These are phyloP conservation scores for Montipora efflorescens DNA, from an alignment of 64 coral and sea anemone genomes.

Conservation along the genomic window DNA sequence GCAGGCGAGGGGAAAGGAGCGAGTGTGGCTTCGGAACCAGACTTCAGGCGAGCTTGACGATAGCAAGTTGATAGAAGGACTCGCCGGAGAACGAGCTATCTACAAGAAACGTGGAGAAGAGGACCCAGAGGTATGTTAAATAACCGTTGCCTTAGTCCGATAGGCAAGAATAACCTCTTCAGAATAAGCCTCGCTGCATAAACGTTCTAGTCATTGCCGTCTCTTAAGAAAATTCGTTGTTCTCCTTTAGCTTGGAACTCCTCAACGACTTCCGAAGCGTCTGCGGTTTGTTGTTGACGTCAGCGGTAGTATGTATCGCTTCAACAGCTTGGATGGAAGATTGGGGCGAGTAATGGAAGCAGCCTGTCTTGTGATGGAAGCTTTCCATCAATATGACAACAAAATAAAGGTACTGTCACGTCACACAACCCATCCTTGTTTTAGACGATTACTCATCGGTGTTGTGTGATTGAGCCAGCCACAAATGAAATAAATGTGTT, in stretches of 20 bases:
- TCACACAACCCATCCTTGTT: neutral
- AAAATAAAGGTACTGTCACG: constrained; percentile 86
- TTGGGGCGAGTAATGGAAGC: constrained; percentile 97
- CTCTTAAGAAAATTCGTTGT: neutral
- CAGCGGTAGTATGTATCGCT: constrained; percentile 99
- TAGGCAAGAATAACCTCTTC: no score
- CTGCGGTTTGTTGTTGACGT: constrained; percentile 99
- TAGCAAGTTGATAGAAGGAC: constrained; percentile 94
- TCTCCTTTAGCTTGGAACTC: constrained; percentile 75
- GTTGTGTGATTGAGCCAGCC: no score
- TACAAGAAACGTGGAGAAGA: constrained; percentile 96
- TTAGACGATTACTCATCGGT: neutral
- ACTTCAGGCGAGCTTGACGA: constrained; percentile 98
- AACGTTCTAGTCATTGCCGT: neutral
- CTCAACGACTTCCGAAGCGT: constrained; percentile 92
- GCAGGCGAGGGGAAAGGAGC: constrained; percentile 87
- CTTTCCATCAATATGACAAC: constrained; percentile 90
- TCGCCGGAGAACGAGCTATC: constrained; percentile 93
- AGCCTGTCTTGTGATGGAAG: constrained; percentile 96
- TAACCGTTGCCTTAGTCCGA: no score
- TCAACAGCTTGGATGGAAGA: constrained; percentile 97
- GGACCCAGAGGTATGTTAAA: constrained; percentile 69
- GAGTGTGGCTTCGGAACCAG: constrained; percentile 99
- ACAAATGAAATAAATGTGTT: no score
- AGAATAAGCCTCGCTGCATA: neutral